These are phyloP conservation scores for Dendrocincla tyrannina DNA, from an alignment of 2,797 vertebrate genomes.

Conservation along the genomic window DNA sequence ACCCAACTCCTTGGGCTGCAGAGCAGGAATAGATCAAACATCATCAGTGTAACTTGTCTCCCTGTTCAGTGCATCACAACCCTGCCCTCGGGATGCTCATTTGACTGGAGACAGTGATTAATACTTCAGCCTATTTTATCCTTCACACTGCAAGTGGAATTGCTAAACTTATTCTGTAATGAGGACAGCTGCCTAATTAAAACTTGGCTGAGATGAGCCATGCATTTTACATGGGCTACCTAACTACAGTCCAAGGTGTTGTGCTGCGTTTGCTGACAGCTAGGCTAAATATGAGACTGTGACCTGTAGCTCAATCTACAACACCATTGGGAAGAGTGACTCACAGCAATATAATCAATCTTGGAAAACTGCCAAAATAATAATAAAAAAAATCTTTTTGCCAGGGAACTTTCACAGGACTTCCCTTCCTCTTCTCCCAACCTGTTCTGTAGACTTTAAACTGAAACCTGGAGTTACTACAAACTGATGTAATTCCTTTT, in stretches of 20 bases:
- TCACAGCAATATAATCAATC: background rate
- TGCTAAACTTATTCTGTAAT: background rate
- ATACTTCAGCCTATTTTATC: background rate
- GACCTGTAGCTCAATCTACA: background rate
- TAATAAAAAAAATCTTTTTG: background rate
- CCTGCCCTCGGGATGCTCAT: background rate
- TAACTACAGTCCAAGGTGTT: background rate
- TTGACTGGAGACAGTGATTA: background rate
- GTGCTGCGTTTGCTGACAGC: background rate
- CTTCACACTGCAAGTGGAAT: background rate
- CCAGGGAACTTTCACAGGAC: background rate
- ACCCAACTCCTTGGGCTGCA: background rate
- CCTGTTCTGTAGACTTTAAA: background rate
- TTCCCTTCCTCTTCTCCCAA: background rate
- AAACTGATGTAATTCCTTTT: background rate
- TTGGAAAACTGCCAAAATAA: background rate
- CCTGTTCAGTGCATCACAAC: background rate
- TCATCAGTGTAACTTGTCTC: background rate
- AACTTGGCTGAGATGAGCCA: background rate
- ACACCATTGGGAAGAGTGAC: background rate
- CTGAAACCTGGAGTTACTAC: background rate
- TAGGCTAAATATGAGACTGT: background rate
- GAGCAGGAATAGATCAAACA: constrained; percentile 12
- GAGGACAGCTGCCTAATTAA: constrained; percentile 7
- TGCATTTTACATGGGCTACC: background rate